phyloP scores from a whole-genome alignment of 2,113 vertebrate species.

The Cheilinus undulatus region DNA sequence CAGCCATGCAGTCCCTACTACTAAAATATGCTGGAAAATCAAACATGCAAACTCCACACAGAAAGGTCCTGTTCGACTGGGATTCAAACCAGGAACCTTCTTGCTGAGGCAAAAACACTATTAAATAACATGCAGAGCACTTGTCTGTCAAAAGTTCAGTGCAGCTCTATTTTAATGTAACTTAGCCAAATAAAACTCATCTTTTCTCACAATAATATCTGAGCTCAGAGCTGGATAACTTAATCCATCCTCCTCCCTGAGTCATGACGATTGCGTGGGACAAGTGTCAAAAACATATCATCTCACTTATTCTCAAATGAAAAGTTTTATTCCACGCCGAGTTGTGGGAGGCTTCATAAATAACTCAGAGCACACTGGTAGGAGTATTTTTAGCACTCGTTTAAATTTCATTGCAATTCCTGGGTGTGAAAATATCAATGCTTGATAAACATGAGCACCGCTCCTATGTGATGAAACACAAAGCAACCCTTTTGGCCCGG shows the following conservation, averaged over 20 bases:
- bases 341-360: conserved; percentile 5
- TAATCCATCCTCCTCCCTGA: not conserved
- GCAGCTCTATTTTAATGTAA: not conserved
- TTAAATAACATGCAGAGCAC: too few relatives aligned
- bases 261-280: not conserved
- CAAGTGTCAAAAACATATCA: not conserved
- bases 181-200: not conserved
- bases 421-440: not conserved
- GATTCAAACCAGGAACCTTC: too few relatives aligned
- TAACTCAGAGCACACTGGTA: not conserved
- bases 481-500: conserved; percentile 18
- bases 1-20: too few relatives aligned
- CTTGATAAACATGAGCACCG: conserved; percentile 9
- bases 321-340: not conserved
- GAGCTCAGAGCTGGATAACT: not conserved
- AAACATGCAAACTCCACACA: too few relatives aligned
- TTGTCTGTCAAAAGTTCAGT: not conserved
- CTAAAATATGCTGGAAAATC: too few relatives aligned
- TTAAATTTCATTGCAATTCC: conserved; percentile 7
- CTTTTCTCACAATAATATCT: not conserved
- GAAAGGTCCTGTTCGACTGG: too few relatives aligned
- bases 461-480: conserved; percentile 51
- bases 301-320: not conserved
- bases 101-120: too few relatives aligned
- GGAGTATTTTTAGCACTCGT: conserved; percentile 9